phyloP scores from a whole-genome alignment of 1,140 invertebrate genomes.

The Mya arenaria region DNA sequence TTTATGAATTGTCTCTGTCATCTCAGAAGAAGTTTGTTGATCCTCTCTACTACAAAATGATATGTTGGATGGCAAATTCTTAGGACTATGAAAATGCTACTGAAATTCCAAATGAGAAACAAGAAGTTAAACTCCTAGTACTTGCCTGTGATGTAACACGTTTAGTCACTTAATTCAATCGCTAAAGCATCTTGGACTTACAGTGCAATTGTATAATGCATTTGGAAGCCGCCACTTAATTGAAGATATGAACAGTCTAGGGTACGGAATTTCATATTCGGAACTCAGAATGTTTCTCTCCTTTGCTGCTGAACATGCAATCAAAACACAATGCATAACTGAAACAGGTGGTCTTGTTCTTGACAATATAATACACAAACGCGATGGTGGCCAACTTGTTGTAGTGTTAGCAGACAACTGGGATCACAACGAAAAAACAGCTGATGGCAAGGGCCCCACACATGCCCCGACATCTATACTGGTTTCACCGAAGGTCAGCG shows the following conservation, averaged over 20 bases:
- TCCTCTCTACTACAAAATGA: background rate
- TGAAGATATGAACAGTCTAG: background rate
- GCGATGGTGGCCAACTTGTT: background rate
- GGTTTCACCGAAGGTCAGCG: no score
- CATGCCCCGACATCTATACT: no score
- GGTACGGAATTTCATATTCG: slow-evolving; percentile 20
- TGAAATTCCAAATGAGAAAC: background rate
- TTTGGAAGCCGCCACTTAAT: slow-evolving; percentile 16
- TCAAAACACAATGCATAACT: background rate
- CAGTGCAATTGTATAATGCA: background rate
- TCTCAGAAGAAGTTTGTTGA: background rate
- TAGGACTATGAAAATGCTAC: background rate
- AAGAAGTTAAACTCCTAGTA: background rate
- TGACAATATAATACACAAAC: background rate
- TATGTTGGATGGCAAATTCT: background rate
- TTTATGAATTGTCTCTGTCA: background rate
- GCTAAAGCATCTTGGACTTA: slow-evolving; percentile 18
- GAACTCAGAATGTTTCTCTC: slow-evolving; percentile 5
- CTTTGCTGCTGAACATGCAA: background rate
- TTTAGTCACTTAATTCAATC: background rate
- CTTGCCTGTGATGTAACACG: background rate
- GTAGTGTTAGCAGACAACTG: slow-evolving; percentile 24
- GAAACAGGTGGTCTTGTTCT: background rate
- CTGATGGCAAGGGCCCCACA: slow-evolving; percentile 37
- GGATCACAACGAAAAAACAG: slow-evolving; percentile 45